Percentiles rank a stretch among this genome's conserved stretches.
Conservation (phyloP, 2,113 vertebrate species). For the Merops nubicus region DNA sequence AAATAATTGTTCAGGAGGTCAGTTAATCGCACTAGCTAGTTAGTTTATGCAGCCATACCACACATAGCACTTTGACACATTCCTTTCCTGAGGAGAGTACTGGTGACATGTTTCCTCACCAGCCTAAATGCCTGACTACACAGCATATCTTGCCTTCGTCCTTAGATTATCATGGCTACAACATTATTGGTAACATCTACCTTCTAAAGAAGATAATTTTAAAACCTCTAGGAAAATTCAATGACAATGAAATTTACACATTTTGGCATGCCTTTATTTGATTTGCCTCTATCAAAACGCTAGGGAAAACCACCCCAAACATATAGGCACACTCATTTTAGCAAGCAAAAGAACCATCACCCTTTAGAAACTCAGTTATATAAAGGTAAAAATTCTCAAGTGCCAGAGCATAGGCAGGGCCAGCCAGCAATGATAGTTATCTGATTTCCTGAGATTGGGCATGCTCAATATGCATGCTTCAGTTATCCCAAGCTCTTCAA, state of each 20-base stretch:
- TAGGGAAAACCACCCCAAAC: background rate
- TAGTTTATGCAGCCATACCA: background rate
- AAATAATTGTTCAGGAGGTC: background rate
- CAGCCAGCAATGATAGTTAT: background rate
- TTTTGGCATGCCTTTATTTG: background rate
- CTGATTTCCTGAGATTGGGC: background rate
- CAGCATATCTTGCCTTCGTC: background rate
- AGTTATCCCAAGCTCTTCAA: background rate
- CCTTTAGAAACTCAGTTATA: background rate
- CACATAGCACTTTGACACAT: background rate
- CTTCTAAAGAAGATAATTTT: background rate
- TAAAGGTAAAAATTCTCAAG: background rate
- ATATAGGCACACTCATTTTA: rapidly evolving
- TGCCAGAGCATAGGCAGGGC: background rate
- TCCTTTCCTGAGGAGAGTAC: background rate
- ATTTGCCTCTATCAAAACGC: background rate
- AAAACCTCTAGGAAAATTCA: background rate
- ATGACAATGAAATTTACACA: background rate
- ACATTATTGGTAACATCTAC: background rate
- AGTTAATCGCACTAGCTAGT: background rate
- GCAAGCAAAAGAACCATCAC: background rate
- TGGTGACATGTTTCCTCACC: background rate
- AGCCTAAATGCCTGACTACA: background rate
- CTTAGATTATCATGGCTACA: background rate
- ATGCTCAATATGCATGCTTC: background rate